Percentiles rank a stretch among this genome's conserved stretches.
phyloP scores from a whole-genome alignment of 2,113 vertebrate genomes.

The Sapajus apella region DNA sequence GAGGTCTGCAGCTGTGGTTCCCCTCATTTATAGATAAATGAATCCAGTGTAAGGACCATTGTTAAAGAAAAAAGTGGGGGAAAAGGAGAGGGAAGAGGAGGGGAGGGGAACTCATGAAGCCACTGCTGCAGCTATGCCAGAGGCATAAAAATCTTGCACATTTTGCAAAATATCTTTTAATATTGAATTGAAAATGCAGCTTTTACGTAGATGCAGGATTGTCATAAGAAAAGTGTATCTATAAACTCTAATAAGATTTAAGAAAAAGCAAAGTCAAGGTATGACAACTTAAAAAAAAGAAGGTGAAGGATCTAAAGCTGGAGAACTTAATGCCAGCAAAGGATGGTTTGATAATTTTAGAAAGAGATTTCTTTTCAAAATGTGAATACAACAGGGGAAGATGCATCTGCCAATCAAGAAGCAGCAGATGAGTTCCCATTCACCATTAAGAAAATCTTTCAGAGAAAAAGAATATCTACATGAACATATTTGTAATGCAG shows the following conservation, averaged over 20 bases:
- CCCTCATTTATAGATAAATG: neutral
- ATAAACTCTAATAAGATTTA: neutral
- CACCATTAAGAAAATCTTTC: neutral
- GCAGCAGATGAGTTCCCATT: neutral
- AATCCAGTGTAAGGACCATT: neutral
- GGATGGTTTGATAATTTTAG: neutral
- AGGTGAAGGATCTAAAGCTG: neutral
- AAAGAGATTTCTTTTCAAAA: neutral
- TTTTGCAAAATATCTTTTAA: neutral
- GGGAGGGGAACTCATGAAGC: neutral
- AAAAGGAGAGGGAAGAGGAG: fast-evolving
- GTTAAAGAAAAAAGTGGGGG: neutral
- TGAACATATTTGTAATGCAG: neutral
- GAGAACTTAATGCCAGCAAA: neutral
- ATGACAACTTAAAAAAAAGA: neutral
- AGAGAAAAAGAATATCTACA: neutral
- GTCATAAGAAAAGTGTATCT: neutral
- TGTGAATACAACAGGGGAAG: neutral
- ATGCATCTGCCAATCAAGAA: neutral
- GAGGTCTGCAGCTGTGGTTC: neutral
- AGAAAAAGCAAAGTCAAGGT: neutral
- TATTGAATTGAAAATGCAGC: neutral
- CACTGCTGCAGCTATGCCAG: neutral
- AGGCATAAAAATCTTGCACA: neutral
- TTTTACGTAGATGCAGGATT: neutral